Evolutionary conservation across 2,797 vertebrate species (phyloP), one percentile per base, ranked within the genome.

Genomic region (Enteromius unitaeniatus): DNA sequence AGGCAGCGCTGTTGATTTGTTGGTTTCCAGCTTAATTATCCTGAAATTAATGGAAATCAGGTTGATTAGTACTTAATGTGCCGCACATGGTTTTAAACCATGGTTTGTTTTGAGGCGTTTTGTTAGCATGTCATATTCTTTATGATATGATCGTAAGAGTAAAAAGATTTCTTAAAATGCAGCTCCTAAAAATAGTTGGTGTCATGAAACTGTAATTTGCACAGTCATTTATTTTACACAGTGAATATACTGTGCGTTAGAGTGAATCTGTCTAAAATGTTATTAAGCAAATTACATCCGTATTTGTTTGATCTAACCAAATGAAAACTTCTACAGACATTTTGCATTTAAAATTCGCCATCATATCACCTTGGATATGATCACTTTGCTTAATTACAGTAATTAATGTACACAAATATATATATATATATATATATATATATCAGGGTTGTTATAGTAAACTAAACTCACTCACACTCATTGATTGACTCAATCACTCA

Each of bases 1-100:
- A 68, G 69, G 55, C 70, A 1, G n/a, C 19, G 5, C 13, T 78
- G 68, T 6, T 90, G 88, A 90, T 62, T 92, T 89, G 89, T 91
- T 89, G 86, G 89, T 85, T 81, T 81, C 53, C 31, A 21, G 49
- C 26, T 23, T 42, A 40, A 74, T 78, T 42, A 45, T 84, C 19
- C 55, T 75, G 34, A 53, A 58, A 31, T 78, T 69, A 62, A 81
- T 49, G 19, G 10, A 69, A 72, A 75, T 76, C 58, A 70, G 21
- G 6, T 67, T 85, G 84, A 87, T 84, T 68, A 82, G 64, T 37
- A 7, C 47, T 84, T 87, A 88, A 88, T 82, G 55, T 62, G 65
- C 21, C 31, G 40, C 60, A 80, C 21, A 55, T 53, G 51, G 42
- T 47, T 42, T 76, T 28, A 53, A 75, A 78, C 4, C 6, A 42